Conservation (phyloP, 2,888 invertebrate species). For the Andrena marginata region DNA sequence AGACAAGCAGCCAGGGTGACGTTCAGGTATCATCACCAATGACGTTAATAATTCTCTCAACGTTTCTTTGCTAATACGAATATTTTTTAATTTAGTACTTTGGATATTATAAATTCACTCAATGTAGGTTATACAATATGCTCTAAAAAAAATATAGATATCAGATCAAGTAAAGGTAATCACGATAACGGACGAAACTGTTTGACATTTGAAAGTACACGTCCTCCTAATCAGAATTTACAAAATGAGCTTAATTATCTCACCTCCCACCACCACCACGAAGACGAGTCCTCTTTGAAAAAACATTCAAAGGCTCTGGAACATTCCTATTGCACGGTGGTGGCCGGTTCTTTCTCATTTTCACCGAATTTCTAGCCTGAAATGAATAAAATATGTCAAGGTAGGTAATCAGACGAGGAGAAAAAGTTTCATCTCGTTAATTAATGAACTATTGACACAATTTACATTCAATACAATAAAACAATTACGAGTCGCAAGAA, state of each 20-base stretch:
- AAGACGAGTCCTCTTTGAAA: conserved; percentile 23
- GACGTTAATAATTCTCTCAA: conserved; percentile 61
- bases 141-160: not conserved
- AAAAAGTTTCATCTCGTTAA: not conserved
- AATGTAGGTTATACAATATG: not conserved
- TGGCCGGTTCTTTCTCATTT: conserved; percentile 30
- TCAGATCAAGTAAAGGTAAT: not conserved
- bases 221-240: not conserved
- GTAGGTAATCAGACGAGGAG: not conserved
- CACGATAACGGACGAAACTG: not conserved
- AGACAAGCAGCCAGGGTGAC: conserved; percentile 18
- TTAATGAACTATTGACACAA: not conserved
- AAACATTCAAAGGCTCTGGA: conserved; percentile 37
- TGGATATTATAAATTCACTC: not conserved
- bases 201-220: not conserved
- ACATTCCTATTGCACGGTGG: not conserved
- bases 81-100: not conserved
- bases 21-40: conserved; percentile 30
- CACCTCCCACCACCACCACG: conserved; percentile 26
- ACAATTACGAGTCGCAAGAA: conserved; percentile 3
- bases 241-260: not conserved
- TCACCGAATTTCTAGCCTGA: conserved; percentile 14
- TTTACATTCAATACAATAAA: not conserved
- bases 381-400: conserved; percentile 12
- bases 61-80: conserved; percentile 50